Base-by-base conservation (phyloP, 2,888 invertebrate species). In the Ernsta delagoae region DNA sequence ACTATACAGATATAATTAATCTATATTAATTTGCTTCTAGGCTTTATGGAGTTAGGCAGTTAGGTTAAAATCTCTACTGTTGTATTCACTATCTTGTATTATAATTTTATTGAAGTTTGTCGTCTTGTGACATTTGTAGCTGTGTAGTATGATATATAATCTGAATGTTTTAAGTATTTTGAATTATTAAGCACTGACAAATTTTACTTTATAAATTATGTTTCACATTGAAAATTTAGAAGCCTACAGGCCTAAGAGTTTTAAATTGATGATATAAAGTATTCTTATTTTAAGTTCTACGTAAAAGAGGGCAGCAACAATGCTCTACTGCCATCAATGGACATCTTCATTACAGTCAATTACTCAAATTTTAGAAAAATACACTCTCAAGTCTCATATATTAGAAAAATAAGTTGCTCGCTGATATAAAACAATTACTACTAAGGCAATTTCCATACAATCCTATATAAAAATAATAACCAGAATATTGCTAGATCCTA, bases 341-440 rank as follows among this genome's bases (percentile, higher is more conserved):
- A 53, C 50, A 24, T 12, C 12, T 53, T 50, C 16, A 16, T 50
- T 24, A 74, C 72, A 69, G 59, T 68, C 73, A 73, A 65, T 64
- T 53, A 75, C 75, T 74, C 71, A 75, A 67, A 61, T 61, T 56
- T 77, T 86, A 86, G 70, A 86, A 86, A 87, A 86, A 86, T 86
- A 87, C 80, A 80, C 76, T 84, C 78, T 83, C 71, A 79, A 78
- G 73, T 73, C 45, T 45, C 61, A 56, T 76, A 75, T 75, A 72
- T 73, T 86, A 83, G 69, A 84, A 84, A 85, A 85, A 85, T 83
- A 83, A 81, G 78, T 77, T 65, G 75, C 73, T 71, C 71, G 71
- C 72, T 73, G 74, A 76, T 72, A 72, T 60, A 68, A 71, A 71
- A 72, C 8, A 62, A 62, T 56, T 11, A 39, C 70, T 65, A 71